A percentile compares a stretch with the other conserved stretches of the same genome.
Conservation (phyloP, 2,113 vertebrate species). For the Agelaius tricolor region DNA sequence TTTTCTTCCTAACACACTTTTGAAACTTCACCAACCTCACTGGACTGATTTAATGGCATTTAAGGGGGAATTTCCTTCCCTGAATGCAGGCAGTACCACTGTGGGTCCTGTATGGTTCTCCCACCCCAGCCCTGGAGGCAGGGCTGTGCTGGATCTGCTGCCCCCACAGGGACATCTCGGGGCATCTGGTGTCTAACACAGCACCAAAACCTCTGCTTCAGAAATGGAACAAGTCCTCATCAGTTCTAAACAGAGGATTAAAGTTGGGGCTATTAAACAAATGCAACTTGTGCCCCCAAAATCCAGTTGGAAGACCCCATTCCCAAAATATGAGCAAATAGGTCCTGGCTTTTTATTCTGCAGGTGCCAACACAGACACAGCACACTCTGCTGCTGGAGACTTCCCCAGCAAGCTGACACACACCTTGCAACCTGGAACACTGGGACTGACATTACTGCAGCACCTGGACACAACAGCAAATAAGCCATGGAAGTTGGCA, state of each 20-base stretch:
- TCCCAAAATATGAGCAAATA: neutral
- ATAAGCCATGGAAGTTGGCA: neutral
- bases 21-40: neutral
- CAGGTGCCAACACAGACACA: neutral
- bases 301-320: neutral
- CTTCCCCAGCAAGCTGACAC: neutral
- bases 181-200: accelerated
- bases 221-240: neutral
- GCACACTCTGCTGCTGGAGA: neutral
- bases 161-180: accelerated
- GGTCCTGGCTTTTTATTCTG: neutral
- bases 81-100: neutral
- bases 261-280: neutral
- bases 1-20: neutral
- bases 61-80: neutral
- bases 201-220: neutral
- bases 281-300: neutral
- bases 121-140: accelerated
- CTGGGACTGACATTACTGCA: neutral
- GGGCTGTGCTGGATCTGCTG: neutral
- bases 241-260: slow-evolving; percentile 12
- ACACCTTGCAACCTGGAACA: neutral
- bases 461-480: neutral
- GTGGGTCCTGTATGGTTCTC: neutral
- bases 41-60: neutral